These are phyloP conservation scores for Tipula helvola DNA, from an alignment of 2,888 invertebrate species.

Conservation along the genomic window DNA sequence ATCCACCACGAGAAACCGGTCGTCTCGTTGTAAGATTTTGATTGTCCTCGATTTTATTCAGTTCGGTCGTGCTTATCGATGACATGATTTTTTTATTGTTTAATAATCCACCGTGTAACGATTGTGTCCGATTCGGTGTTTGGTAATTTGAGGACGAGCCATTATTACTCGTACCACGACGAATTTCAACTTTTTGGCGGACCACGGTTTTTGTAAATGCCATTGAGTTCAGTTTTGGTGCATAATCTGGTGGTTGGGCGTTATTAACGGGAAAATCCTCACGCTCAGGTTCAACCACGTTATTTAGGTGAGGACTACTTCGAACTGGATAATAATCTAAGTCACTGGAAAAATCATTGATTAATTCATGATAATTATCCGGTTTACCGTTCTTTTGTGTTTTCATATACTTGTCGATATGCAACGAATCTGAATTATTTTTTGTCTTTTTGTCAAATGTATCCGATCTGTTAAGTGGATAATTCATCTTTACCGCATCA, in stretches of 20 bases:
- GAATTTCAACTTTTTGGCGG: neutral
- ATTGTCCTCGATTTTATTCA: conserved; percentile 34
- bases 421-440: neutral
- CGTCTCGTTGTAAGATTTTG: conserved; percentile 10
- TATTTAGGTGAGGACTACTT: conserved; percentile 27
- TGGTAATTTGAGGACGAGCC: neutral
- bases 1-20: conserved; percentile 13
- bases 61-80: conserved; percentile 33
- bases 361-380: conserved; percentile 24
- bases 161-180: neutral
- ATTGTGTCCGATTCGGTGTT: conserved; percentile 19
- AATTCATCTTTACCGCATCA: conserved; percentile 13
- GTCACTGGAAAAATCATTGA: conserved; percentile 22
- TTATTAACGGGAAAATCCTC: conserved; percentile 35
- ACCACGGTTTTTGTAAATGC: conserved; percentile 12
- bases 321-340: conserved; percentile 23
- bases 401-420: neutral
- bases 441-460: conserved; percentile 13
- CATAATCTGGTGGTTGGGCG: conserved; percentile 24
- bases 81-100: conserved; percentile 14
- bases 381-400: conserved; percentile 18
- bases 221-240: conserved; percentile 19
- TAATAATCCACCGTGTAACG: neutral
- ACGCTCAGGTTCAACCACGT: conserved; percentile 32
- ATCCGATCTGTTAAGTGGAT: conserved; percentile 16